phyloP scores from a whole-genome alignment of 1,140 invertebrate species.

The Laupala kohalensis region DNA sequence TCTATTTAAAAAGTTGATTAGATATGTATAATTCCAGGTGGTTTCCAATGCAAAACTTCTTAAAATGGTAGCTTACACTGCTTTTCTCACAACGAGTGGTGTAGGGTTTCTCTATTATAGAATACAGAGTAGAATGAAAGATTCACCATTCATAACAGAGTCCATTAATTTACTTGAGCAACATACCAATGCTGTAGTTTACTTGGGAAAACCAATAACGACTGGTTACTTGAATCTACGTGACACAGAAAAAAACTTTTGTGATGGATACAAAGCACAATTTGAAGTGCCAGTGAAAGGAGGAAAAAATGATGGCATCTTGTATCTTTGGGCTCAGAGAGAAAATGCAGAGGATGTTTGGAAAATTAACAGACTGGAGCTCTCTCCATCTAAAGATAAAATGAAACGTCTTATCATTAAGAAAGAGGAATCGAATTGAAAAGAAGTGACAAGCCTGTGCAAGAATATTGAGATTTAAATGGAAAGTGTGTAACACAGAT shows the following conservation, averaged over 20 bases:
- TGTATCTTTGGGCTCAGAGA: slow-evolving; percentile 38
- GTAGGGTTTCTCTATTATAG: slow-evolving; percentile 30
- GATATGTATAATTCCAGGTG: neutral
- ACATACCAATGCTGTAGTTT: slow-evolving; percentile 37
- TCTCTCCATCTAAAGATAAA: slow-evolving; percentile 15
- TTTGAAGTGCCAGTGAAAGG: slow-evolving; percentile 45
- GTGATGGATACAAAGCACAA: slow-evolving; percentile 34
- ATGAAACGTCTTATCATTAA: neutral
- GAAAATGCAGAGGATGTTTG: slow-evolving; percentile 26
- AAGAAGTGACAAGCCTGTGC: no score
- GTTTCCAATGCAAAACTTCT: slow-evolving; percentile 33
- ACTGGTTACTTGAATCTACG: slow-evolving; percentile 40
- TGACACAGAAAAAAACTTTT: slow-evolving; percentile 36
- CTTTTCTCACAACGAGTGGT: slow-evolving; percentile 30
- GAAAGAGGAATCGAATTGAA: no score
- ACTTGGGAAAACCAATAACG: slow-evolving; percentile 50
- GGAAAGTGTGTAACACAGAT: no score
- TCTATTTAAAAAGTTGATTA: no score
- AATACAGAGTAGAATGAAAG: slow-evolving; percentile 30
- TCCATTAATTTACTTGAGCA: slow-evolving; percentile 36
- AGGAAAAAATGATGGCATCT: slow-evolving; percentile 38
- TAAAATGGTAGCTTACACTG: slow-evolving; percentile 35
- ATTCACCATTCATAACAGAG: slow-evolving; percentile 39
- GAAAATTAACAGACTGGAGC: slow-evolving; percentile 35
- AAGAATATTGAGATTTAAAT: no score